Conservation (phyloP, 2,888 invertebrate genomes). For the Orthonevra nobilis region DNA sequence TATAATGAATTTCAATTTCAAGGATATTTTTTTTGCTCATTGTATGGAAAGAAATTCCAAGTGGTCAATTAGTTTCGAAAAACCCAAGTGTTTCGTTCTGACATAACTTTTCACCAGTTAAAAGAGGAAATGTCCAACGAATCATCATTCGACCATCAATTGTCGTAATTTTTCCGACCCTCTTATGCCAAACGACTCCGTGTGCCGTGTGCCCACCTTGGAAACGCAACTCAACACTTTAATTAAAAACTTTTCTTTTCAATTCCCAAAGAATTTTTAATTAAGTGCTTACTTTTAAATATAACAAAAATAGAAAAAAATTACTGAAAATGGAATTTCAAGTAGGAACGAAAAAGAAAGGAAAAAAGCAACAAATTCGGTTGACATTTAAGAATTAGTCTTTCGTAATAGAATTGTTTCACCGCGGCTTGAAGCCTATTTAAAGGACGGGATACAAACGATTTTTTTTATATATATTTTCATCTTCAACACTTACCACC, state of each 20-base stretch:
- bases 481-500: constrained; percentile 80
- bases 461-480: constrained; percentile 29
- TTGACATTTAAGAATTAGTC: constrained; percentile 36
- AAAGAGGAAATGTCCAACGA: constrained; percentile 13
- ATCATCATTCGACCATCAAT: constrained; percentile 57
- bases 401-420: constrained; percentile 28
- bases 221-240: constrained; percentile 51
- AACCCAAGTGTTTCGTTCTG: constrained; percentile 34
- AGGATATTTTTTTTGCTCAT: constrained; percentile 9
- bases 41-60: constrained; percentile 27
- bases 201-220: too few species aligned
- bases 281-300: constrained; percentile 59
- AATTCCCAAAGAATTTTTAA: constrained; percentile 66
- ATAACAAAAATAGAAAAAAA: constrained; percentile 11
- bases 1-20: too few species aligned
- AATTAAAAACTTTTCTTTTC: constrained; percentile 69
- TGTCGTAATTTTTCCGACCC: constrained; percentile 35
- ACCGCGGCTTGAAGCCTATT: constrained; percentile 30
- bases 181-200: neutral
- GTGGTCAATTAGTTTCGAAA: constrained; percentile 54
- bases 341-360: too few species aligned
- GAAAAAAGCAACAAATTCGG: constrained; percentile 12
- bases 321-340: too few species aligned
- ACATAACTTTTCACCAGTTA: constrained; percentile 1
- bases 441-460: constrained; percentile 26